Base-by-base conservation (phyloP, 2,888 invertebrate species). In the Sminthurinus aureus region DNA sequence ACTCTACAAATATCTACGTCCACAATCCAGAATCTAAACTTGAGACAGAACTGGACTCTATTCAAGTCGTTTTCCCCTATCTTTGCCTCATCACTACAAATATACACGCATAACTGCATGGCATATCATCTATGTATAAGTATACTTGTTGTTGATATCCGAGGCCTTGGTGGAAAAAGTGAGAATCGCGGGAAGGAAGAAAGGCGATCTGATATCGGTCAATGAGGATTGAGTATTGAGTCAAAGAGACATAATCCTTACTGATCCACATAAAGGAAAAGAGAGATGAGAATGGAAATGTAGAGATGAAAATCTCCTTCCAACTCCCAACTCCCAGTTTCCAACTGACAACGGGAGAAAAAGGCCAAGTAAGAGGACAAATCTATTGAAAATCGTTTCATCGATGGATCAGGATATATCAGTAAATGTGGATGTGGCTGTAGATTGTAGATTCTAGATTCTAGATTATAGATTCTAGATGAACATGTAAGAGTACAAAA, bases 191-290 rank as follows among this genome's bases (percentile, higher is more conserved):
- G 20, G 69, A 69, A 20, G 24, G 24, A 69, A 24, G 20, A 58
- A 58, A 58, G 9, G 58, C 13, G 58, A 11, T 58, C 51, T 8
- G 51, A 67, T 22, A 52, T 67, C 79, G 79, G 71, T 79, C 69
- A 71, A 50, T 69, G 69, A 69, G 79, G 80, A 76, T 71, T 69
- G 69, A 67, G 79, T 79, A 75, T 24, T 71, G 71, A 24, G 79
- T 38, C 38, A 38, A 6, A 38, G 69, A 69, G 75, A 80, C 80
- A 83, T 83, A 83, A 83, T 83, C 83, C 84, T 50, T n/a, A n/a
- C 71, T 77, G 81, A 81, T 38, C 38, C 38, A 38, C 38, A 58
- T 6, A 58, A 18, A 58, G 15, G 58, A 58, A 18, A 18, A 58
- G 58, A 58, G 52, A 52, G 52, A 52, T 8, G 13, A 52, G 52